These are phyloP conservation scores for Laupala kohalensis DNA, from an alignment of 1,140 invertebrate species.

Conservation along the genomic window DNA sequence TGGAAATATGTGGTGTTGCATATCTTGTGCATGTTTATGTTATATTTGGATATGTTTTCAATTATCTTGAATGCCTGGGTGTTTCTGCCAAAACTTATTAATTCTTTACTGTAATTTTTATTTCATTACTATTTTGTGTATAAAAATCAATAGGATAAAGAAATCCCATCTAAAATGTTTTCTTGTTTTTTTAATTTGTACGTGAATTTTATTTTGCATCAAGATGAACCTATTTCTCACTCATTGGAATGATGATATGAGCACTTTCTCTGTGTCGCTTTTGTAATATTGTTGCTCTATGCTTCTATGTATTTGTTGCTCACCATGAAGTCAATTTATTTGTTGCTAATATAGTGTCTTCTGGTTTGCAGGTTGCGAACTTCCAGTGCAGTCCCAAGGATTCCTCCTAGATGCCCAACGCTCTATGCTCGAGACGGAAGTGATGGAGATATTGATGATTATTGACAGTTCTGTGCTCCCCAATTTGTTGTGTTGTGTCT, in stretches of 20 bases:
- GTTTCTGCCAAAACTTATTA: too few relatives aligned
- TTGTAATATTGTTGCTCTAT: background rate
- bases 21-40: too few relatives aligned
- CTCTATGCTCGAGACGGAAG: constrained; percentile 13
- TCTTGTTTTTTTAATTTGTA: too few relatives aligned
- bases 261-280: background rate
- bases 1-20: too few relatives aligned
- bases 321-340: background rate
- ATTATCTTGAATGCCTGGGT: too few relatives aligned
- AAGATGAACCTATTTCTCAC: background rate
- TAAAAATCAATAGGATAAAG: too few relatives aligned
- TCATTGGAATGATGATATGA: background rate
- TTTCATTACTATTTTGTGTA: too few relatives aligned
- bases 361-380: constrained; percentile 7
- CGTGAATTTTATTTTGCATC: background rate
- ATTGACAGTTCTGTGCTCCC: background rate
- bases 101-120: too few relatives aligned
- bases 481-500: background rate
- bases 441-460: constrained; percentile 17
- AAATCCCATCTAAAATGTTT: too few relatives aligned
- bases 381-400: constrained; percentile 9
- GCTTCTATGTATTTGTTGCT: background rate
- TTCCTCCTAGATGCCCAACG: constrained; percentile 8
- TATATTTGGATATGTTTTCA: too few relatives aligned
- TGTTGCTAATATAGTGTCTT: background rate